Base-by-base conservation (phyloP, 2,797 vertebrate species). In the Chelon auratus region DNA sequence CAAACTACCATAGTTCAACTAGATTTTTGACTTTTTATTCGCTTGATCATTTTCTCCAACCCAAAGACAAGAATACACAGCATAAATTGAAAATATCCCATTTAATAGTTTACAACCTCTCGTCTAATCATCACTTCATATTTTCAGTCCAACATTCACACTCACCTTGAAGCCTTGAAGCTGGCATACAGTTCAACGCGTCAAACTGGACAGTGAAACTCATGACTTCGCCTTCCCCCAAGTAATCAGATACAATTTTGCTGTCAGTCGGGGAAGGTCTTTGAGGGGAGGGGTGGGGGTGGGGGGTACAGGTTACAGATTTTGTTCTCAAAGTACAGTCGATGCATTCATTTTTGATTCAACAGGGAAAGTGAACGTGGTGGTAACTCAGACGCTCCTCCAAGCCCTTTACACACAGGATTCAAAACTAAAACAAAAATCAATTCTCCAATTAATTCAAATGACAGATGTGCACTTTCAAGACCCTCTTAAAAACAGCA, bases 51-150 rank as follows among this genome's bases (percentile, higher is more conserved):
- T 96, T 96, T 97, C 91, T 96, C 96, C 96, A 97, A 97, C 96
- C 96, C 95, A 97, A 97, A 97, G 95, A 98, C 97, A 97, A 96
- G 95, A 94, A 96, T 96, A 98, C 96, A 98, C 96, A 97, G 95
- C 96, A 97, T 95, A 96, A 95, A 94, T 97, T 96, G 96, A 99
- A 97, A 96, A 97, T 96, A 96, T 96, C 95, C 96, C 96, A 96
- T 96, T 94, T 97, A 96, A 95, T 95, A 95, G 95, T 96, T 96
- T 96, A 98, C 95, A 97, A 93, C 95, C 92, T 85, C 92, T 95
- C 94, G 93, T 96, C 81, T 84, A 91, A 90, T 92, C 81, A 90
- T 87, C 78, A 78, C 78, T 86, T 93, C 87, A 88, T 94, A 93
- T 88, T 89, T 93, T 94, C 92, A 94, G 91, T 93, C 92, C 67